phyloP scores from a whole-genome alignment of 2,797 vertebrate genomes.

The Amblyraja radiata region DNA sequence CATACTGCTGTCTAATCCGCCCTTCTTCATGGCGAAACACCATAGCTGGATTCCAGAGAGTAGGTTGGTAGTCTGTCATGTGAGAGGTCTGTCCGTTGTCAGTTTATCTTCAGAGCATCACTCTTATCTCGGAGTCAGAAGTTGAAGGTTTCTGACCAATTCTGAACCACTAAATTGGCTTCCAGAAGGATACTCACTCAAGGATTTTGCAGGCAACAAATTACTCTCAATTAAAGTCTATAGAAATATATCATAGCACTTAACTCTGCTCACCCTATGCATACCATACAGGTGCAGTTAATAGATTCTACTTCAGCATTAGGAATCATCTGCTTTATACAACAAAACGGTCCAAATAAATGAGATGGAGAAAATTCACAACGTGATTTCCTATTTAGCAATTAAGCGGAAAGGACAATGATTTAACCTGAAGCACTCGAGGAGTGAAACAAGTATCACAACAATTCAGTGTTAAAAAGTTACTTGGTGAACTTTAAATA shows the following conservation, averaged over 20 bases:
- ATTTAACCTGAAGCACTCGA: background rate
- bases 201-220: background rate
- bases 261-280: background rate
- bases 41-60: background rate
- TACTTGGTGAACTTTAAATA: slow-evolving; percentile 47
- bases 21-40: background rate
- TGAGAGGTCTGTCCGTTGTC: background rate
- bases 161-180: background rate
- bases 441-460: slow-evolving; percentile 46
- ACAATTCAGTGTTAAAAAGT: slow-evolving; percentile 44
- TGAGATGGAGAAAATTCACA: background rate
- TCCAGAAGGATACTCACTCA: background rate
- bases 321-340: slow-evolving; percentile 19
- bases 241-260: too few relatives aligned
- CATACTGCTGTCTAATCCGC: background rate
- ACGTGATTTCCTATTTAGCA: background rate
- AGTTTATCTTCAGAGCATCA: background rate
- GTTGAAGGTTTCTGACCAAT: background rate
- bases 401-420: background rate
- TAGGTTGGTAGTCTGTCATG: background rate
- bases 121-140: background rate
- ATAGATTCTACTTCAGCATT: background rate
- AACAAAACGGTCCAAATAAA: background rate
- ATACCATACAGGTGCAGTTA: background rate
- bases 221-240: background rate